Percentiles rank a stretch among this genome's conserved stretches.
These are phyloP conservation scores for Microcebus lehilahytsara DNA, from an alignment of 2,113 vertebrate genomes.

Conservation along the genomic window DNA sequence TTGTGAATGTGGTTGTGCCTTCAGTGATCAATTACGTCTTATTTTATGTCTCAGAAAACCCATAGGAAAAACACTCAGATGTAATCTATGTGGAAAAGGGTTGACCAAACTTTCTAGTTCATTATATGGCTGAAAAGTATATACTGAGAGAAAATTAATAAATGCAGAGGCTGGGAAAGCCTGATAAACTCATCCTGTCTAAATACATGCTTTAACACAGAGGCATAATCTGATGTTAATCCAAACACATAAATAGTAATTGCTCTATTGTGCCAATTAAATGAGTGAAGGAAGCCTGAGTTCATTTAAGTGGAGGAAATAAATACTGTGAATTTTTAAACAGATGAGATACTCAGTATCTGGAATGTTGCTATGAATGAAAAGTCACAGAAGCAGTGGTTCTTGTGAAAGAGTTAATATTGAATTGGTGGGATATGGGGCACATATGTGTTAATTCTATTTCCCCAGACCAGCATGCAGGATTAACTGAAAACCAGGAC, in stretches of 20 bases:
- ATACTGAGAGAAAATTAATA: not conserved
- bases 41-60: conserved; percentile 51
- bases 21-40: conserved; percentile 54
- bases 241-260: not conserved
- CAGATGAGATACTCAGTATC: not conserved
- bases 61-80: not conserved
- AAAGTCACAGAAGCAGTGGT: not conserved
- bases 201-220: not conserved
- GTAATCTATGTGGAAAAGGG: not conserved
- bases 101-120: not conserved
- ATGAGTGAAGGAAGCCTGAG: not conserved
- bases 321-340: not conserved
- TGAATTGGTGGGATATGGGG: not conserved
- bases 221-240: not conserved
- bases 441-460: not conserved
- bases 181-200: not conserved
- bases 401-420: not conserved
- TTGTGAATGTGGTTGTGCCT: not conserved
- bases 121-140: not conserved
- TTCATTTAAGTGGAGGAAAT: not conserved
- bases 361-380: not conserved
- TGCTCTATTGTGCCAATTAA: not conserved
- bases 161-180: not conserved
- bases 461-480: not conserved
- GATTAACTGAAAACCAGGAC: not conserved